Base-by-base conservation (phyloP, 2,113 vertebrate species). In the Diphyllodes magnificus region DNA sequence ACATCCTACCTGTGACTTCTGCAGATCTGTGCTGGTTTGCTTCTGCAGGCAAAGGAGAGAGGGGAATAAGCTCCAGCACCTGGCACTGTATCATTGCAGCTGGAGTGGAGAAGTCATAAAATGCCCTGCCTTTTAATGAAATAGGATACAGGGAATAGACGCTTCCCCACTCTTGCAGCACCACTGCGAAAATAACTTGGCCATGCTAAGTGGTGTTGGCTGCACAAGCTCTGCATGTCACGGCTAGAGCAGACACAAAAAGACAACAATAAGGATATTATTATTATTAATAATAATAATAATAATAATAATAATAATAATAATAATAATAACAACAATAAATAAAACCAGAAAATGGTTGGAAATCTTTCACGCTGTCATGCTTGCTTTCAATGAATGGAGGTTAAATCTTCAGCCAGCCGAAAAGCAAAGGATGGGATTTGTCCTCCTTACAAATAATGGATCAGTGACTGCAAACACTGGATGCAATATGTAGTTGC, bases 1-100 rank as follows among this genome's bases (percentile, higher is more conserved):
- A 96, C 90, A 66, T 90, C 84, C 57, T 95, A 93, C 83, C 93
- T 96, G 94, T 57, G 61, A 63, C 71, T 85, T 94, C 54, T 87
- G 88, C 88, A 93, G 91, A 89, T 79, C 39, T n/a, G 57, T 9
- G 21, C 51, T 82, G 54, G 51, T 92, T 94, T 95, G 69, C 66
- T 92, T 96, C 89, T 94, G 44, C 73, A 64, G 82, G 84, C 51
- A 84, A 92, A 93, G 86, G 57, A 71, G 51, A 54, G 66, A 39
- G 50, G 33, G 47, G 53, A 88, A 93, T 47, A 69, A 86, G 33
- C 61, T 92, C 30, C 59, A 93, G 85, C 51, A 92, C 45, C 60
- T 65, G 88, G 64, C 80, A 73, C 70, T 20, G 37, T 49, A 27
- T 82, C 87, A 65, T 22, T 79, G 86, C 19, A 17, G 75, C 70